Evolutionary conservation across 1,140 invertebrate species (phyloP).

Genomic region (Eueides isabella): DNA sequence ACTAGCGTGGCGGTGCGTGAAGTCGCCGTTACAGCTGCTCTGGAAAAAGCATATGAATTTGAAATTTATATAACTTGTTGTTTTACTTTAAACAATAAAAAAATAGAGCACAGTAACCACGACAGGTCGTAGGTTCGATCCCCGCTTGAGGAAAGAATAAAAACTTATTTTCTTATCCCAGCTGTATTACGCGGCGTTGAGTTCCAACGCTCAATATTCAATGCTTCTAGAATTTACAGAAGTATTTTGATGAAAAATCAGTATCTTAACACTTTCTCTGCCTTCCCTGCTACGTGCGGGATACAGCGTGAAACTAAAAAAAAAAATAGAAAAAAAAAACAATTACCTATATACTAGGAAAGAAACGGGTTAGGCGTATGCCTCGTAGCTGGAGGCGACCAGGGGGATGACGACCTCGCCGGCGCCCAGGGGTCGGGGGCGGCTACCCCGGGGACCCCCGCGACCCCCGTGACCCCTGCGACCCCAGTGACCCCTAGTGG

Average conservation of each 20-base stretch:
- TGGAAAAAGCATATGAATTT: background rate
- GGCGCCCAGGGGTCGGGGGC: slow-evolving; percentile 49
- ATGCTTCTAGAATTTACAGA: too few relatives aligned
- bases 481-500: slow-evolving; percentile 18
- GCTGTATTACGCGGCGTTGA: too few relatives aligned
- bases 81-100: too few relatives aligned
- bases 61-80: background rate
- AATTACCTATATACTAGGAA: slow-evolving; percentile 61
- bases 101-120: too few relatives aligned
- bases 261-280: too few relatives aligned
- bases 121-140: too few relatives aligned
- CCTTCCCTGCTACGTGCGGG: too few relatives aligned
- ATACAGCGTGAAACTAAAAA: too few relatives aligned
- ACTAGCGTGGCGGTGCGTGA: slow-evolving; percentile 4
- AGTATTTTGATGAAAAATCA: too few relatives aligned
- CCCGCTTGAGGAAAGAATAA: too few relatives aligned
- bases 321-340: background rate
- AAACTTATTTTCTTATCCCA: too few relatives aligned
- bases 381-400: slow-evolving; percentile 55
- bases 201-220: too few relatives aligned
- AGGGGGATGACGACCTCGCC: slow-evolving; percentile 50
- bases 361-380: slow-evolving; percentile 78
- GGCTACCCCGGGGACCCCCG: slow-evolving; percentile 20
- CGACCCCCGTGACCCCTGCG: slow-evolving; percentile 21
- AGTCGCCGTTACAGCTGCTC: slow-evolving; percentile 5